Evolutionary conservation across 2,797 vertebrate genomes (phyloP).

Genomic region (Amniataba percoides): DNA sequence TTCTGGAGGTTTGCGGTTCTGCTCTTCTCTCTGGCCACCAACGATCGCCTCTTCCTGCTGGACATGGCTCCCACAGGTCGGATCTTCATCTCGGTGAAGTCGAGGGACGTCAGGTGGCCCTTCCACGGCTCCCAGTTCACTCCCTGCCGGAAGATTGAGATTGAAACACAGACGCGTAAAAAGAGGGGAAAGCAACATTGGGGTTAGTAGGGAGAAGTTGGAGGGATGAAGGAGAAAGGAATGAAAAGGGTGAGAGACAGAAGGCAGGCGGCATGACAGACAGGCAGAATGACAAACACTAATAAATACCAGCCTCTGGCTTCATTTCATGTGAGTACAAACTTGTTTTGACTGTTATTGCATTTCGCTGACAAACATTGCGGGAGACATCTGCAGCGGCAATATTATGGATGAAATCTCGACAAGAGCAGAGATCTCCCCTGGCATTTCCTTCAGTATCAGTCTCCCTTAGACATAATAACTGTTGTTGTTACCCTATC

Average conservation of each 20-base stretch:
- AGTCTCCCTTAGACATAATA: slow-evolving; percentile 73
- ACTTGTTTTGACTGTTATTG: slow-evolving; percentile 74
- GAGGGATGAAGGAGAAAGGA: neutral
- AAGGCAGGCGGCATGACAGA: slow-evolving; percentile 34
- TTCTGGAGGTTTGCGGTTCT: slow-evolving; percentile 57
- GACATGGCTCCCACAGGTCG: slow-evolving; percentile 77
- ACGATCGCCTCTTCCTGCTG: slow-evolving; percentile 83
- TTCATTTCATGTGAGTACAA: slow-evolving; percentile 71
- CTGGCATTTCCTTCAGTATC: slow-evolving; percentile 60
- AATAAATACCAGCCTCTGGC: slow-evolving; percentile 66
- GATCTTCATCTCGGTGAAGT: slow-evolving; percentile 92
- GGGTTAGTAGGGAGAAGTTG: neutral
- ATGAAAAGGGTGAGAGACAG: slow-evolving; percentile 5
- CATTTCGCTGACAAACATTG: slow-evolving; percentile 60
- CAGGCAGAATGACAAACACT: slow-evolving; percentile 63
- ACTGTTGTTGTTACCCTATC: slow-evolving; percentile 74
- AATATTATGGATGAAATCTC: slow-evolving; percentile 67
- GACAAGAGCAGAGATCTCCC: slow-evolving; percentile 61
- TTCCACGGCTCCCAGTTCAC: slow-evolving; percentile 96
- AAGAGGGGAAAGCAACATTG: neutral
- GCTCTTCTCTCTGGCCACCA: slow-evolving; percentile 70
- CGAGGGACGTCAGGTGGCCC: slow-evolving; percentile 91
- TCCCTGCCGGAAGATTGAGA: slow-evolving; percentile 77
- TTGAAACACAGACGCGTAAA: neutral
- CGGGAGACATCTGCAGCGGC: slow-evolving; percentile 54